Percentiles rank a stretch among this genome's conserved stretches.
These are phyloP conservation scores for Acanthaster planci DNA, from an alignment of 35 echinoderm and acorn worm genomes.

Conservation along the genomic window DNA sequence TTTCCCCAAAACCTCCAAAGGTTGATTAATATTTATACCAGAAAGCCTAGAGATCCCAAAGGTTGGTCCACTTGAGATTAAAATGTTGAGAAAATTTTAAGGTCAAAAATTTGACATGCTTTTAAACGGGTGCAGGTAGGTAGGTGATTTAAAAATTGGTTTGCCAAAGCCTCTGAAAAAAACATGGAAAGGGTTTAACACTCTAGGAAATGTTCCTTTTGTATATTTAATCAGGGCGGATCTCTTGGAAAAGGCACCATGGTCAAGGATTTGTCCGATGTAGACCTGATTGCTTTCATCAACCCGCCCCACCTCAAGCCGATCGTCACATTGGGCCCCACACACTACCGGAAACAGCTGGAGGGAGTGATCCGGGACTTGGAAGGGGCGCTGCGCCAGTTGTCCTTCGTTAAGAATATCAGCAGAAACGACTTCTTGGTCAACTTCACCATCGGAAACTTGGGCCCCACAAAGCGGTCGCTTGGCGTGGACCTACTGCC, in stretches of 20 bases:
- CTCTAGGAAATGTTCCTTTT: not conserved
- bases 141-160: too few species aligned
- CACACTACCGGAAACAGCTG: not conserved
- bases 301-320: not conserved
- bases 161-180: too few species aligned
- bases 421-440: not conserved
- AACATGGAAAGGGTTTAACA: too few species aligned
- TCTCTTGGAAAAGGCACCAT: slow-evolving; percentile 36
- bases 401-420: not conserved
- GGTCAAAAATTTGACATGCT: too few species aligned
- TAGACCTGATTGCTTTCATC: slow-evolving; percentile 15
- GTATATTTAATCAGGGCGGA: slow-evolving; percentile 12
- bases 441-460: not conserved
- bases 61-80: too few species aligned
- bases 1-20: too few species aligned
- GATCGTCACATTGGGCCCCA: not conserved
- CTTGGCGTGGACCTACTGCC: not conserved
- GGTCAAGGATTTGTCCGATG: slow-evolving; percentile 19
- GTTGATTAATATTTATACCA: too few species aligned
- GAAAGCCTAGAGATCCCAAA: too few species aligned
- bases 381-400: not conserved
- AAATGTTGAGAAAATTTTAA: too few species aligned
- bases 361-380: not conserved
- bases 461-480: not conserved
- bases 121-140: too few species aligned